Conservation (phyloP, 1,140 invertebrate genomes). For the Ceratosolen solmsi region DNA sequence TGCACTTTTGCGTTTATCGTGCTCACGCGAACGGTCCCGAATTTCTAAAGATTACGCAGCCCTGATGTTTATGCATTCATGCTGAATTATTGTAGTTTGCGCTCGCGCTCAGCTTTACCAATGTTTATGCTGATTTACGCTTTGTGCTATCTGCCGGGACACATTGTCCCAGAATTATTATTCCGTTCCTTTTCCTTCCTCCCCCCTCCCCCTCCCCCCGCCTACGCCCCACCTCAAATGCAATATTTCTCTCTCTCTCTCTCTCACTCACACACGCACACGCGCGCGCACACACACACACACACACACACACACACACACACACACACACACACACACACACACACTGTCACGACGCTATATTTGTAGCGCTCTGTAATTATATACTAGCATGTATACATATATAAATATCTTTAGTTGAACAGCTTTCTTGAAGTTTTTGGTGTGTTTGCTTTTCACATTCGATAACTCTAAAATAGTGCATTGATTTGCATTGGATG, state of each 20-base stretch:
- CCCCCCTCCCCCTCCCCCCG: neutral
- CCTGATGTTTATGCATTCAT: constrained; percentile 68
- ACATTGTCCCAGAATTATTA: constrained; percentile 73
- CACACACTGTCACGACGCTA: too few species aligned
- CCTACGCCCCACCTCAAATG: too few species aligned
- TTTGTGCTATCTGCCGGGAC: constrained; percentile 73
- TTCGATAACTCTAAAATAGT: neutral
- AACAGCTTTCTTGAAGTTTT: neutral
- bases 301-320: too few species aligned
- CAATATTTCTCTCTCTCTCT: constrained; percentile 6
- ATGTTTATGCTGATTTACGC: constrained; percentile 74
- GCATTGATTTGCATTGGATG: constrained; percentile 18
- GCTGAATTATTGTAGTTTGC: constrained; percentile 69
- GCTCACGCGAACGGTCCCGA: neutral
- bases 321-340: too few species aligned
- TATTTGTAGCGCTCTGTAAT: neutral
- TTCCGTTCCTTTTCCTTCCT: constrained; percentile 57
- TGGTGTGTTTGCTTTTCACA: neutral
- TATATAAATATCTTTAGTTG: neutral
- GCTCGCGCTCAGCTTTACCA: constrained; percentile 63
- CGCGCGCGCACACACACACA: too few species aligned
- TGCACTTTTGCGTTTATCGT: constrained; percentile 21
- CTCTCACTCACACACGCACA: too few species aligned
- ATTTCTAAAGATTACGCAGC: constrained; percentile 42
- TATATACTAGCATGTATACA: neutral